phyloP scores from a whole-genome alignment of 2,113 vertebrate species.

The Ailurus styani region DNA sequence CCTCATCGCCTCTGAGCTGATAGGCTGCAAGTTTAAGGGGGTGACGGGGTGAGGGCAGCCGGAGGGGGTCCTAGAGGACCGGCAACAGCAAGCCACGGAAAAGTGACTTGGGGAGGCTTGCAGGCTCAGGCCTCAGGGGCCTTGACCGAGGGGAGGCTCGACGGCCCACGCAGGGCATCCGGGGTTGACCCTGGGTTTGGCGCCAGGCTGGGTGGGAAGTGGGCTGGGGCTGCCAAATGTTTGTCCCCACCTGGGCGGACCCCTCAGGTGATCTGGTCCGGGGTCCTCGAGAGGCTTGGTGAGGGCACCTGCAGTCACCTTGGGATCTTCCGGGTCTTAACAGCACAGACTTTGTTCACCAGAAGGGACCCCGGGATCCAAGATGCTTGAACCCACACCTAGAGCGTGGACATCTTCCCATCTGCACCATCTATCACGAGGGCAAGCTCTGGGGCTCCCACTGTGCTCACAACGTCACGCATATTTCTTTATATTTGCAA shows the following conservation, averaged over 20 bases:
- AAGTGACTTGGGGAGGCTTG: background rate
- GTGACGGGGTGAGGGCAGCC: background rate
- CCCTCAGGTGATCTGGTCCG: background rate
- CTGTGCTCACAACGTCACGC: rapidly evolving
- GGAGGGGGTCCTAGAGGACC: background rate
- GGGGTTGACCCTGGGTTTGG: background rate
- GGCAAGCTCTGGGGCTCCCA: background rate
- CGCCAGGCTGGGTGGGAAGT: background rate
- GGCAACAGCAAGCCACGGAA: rapidly evolving
- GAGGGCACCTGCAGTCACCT: background rate
- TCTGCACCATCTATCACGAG: rapidly evolving
- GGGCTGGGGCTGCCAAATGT: background rate
- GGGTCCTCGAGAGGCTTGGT: rapidly evolving
- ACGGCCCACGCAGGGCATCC: rapidly evolving
- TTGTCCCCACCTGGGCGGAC: background rate
- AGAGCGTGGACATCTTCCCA: rapidly evolving
- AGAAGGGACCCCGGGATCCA: background rate
- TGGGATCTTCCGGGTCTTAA: background rate
- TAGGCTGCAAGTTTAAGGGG: too few relatives aligned
- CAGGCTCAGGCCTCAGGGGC: background rate
- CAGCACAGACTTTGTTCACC: background rate
- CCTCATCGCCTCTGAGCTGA: background rate
- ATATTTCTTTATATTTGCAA: background rate
- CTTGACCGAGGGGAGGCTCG: rapidly evolving
- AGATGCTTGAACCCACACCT: background rate